Evolutionary conservation across 2,113 vertebrate genomes (phyloP).

Genomic region (Paracanthobrama guichenoti): DNA sequence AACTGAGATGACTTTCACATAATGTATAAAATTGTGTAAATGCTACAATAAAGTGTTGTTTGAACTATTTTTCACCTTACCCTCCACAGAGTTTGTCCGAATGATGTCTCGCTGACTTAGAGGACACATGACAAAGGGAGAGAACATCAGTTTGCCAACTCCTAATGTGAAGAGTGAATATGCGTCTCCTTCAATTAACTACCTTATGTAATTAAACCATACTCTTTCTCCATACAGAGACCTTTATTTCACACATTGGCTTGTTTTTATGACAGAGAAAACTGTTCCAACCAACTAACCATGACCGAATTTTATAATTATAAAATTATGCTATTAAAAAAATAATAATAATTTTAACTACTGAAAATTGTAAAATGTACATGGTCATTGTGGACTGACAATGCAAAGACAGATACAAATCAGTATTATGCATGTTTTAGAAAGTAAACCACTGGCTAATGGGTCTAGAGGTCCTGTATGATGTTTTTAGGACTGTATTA

Average conservation of each 20-base stretch:
- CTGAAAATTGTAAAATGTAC: neutral
- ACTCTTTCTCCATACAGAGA: neutral
- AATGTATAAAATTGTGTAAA: too few relatives aligned
- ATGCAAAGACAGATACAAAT: neutral
- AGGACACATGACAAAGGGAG: neutral
- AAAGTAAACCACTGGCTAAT: neutral
- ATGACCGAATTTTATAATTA: too few relatives aligned
- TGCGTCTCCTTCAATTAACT: neutral
- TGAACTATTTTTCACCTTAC: neutral
- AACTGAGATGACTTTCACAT: too few relatives aligned
- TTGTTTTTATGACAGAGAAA: neutral
- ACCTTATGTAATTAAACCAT: neutral
- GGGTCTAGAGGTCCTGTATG: neutral
- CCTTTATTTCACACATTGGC: neutral
- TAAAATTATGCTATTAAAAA: too few relatives aligned
- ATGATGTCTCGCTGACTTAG: constrained; percentile 57
- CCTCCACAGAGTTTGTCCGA: constrained; percentile 55
- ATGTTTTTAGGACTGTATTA: constrained; percentile 7
- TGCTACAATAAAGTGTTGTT: too few relatives aligned
- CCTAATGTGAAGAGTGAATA: constrained; percentile 16
- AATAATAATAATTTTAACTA: too few relatives aligned
- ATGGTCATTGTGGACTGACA: neutral
- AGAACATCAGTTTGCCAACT: neutral
- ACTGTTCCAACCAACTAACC: neutral
- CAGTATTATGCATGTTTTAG: neutral